Conservation (phyloP, 2,113 vertebrate species). For the Melanostigma gelatinosum region DNA sequence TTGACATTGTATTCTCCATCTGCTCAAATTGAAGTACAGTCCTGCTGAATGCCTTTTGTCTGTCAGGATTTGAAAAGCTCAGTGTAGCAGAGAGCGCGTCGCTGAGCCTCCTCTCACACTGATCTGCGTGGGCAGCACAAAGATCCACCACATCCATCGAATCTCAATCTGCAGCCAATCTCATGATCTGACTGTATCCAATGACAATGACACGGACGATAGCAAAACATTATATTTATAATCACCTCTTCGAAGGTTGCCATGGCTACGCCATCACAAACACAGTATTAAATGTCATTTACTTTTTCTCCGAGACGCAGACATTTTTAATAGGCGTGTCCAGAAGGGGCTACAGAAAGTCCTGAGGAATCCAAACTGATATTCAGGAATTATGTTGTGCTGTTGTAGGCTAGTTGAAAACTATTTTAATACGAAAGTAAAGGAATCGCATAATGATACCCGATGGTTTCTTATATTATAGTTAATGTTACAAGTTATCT, state of each 20-base stretch:
- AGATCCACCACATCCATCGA: background rate
- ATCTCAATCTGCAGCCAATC: slow-evolving; percentile 27
- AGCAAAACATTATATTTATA: slow-evolving; percentile 1
- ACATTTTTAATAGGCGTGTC: too few species aligned
- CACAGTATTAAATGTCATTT: background rate
- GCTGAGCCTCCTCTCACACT: background rate
- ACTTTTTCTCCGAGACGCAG: background rate
- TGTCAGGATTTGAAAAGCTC: background rate
- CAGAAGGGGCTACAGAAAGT: too few species aligned
- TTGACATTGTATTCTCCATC: background rate
- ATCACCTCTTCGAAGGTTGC: slow-evolving; percentile 34
- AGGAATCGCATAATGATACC: background rate
- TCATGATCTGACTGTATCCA: slow-evolving; percentile 36
- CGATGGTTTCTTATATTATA: background rate
- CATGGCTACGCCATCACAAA: slow-evolving; percentile 37
- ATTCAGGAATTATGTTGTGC: too few species aligned
- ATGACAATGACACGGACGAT: background rate
- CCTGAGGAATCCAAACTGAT: too few species aligned
- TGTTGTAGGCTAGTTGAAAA: background rate
- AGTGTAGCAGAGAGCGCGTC: background rate
- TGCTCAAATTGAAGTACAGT: background rate
- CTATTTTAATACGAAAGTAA: background rate
- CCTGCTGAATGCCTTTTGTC: background rate
- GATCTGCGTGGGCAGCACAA: background rate
- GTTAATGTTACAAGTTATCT: background rate